Evolutionary conservation across 2,888 invertebrate genomes (phyloP), one percentile per base, ranked within the genome.

Genomic region (Platycheirus albimanus): DNA sequence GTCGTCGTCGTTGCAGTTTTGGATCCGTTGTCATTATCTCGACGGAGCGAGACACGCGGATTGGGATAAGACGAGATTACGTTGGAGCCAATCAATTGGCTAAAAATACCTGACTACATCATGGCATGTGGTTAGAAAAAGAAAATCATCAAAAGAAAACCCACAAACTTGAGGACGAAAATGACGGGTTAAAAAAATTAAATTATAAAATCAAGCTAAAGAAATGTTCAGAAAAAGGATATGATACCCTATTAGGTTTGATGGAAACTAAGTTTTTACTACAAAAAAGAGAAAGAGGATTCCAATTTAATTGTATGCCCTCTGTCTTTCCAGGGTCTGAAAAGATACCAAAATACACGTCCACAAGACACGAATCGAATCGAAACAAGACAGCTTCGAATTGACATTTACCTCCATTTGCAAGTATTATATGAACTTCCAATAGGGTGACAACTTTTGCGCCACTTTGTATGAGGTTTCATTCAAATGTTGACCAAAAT

Each of bases 51-150:
- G 49, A 69, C 83, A 83, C 61, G 47, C 45, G 76, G 83, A 69
- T 70, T 75, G 74, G 84, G 75, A 84, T 79, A 84, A 79, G 84
- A 70, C 74, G 79, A 84, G 84, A 84, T 84, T 84, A 84, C 75
- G 84, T 70, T 79, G 84, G 74, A 84, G 84, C 84, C 84, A 79
- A 79, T 84, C 84, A 84, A 79, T 79, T 84, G 84, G 84, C 84
- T 84, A 84, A 79, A 84, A 84, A 84, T 84, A 79, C 79, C 79
- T 74, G 83, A 78, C 83, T 74, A 74, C 78, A 83, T 69, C 78
- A 56, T 83, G 72, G 72, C 78, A 83, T 83, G 83, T 64, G 83
- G 83, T 78, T 78, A 74, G 74, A 70, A 30, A 67, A 78, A 78
- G 83, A 81, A 80, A 80, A 76, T 66, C 71, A 38, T 38, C 75